Conservation (phyloP, 2,888 invertebrate species). For the Lasioglossum marginatum region DNA sequence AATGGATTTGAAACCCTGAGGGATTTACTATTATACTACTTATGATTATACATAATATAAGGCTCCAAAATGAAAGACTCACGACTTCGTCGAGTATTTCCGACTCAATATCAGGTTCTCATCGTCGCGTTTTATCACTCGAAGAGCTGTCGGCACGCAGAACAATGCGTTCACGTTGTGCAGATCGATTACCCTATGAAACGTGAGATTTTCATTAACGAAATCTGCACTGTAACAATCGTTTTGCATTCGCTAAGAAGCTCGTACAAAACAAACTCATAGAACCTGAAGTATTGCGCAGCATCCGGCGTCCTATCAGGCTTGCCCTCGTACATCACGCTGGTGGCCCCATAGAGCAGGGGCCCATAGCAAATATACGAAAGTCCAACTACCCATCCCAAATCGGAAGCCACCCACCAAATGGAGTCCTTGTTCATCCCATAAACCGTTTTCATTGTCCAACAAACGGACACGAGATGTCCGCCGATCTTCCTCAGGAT, state of each 20-base stretch:
- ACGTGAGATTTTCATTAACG: not conserved
- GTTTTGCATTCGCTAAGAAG: not conserved
- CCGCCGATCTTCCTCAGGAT: slow-evolving; percentile 95
- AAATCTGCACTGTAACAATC: not conserved
- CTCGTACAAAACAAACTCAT: not conserved
- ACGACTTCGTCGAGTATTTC: slow-evolving; percentile 90
- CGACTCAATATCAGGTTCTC: slow-evolving; percentile 89
- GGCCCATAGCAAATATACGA: slow-evolving; percentile 98
- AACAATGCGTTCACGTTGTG: slow-evolving; percentile 94
- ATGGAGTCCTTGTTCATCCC: slow-evolving; percentile 91
- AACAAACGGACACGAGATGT: slow-evolving; percentile 93
- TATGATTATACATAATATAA: too few relatives aligned
- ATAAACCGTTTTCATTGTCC: slow-evolving; percentile 93
- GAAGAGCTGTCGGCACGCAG: slow-evolving; percentile 95
- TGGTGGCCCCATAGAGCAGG: slow-evolving; percentile 91
- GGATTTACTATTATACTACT: too few relatives aligned
- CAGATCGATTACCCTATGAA: slow-evolving; percentile 91
- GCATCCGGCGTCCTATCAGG: slow-evolving; percentile 97
- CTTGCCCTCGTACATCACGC: slow-evolving; percentile 95
- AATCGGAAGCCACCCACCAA: slow-evolving; percentile 96
- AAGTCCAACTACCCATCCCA: slow-evolving; percentile 97
- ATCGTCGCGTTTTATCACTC: slow-evolving; percentile 93
- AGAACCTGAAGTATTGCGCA: slow-evolving; percentile 94
- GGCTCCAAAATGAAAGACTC: slow-evolving; percentile 68
- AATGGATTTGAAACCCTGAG: too few relatives aligned